A percentile compares a stretch with the other conserved stretches of the same genome.
phyloP scores from a whole-genome alignment of 2,113 vertebrate species.

The Odontophorus gujanensis region DNA sequence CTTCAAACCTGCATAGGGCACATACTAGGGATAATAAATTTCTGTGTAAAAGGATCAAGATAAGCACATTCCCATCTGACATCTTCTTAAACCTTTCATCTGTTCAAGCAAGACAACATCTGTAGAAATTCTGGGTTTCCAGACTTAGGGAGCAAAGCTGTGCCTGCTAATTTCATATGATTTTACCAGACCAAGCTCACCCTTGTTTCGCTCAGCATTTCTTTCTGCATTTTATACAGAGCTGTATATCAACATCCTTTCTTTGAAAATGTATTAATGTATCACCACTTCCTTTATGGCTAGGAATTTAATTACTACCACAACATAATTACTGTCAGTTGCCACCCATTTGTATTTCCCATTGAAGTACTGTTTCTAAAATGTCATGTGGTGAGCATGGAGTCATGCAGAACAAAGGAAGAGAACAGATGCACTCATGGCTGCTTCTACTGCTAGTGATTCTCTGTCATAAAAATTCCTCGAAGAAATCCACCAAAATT shows the following conservation, averaged over 20 bases:
- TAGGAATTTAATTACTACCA: slow-evolving; percentile 16
- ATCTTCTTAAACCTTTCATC: neutral
- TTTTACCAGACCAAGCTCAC: neutral
- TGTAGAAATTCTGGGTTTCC: neutral
- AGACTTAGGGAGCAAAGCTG: neutral
- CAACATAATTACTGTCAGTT: slow-evolving; percentile 45
- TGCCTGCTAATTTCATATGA: neutral
- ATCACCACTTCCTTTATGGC: slow-evolving; percentile 34
- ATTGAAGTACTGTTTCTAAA: neutral
- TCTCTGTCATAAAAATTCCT: neutral
- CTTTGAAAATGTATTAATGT: neutral
- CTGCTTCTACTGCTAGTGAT: neutral
- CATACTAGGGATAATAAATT: neutral
- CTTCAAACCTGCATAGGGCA: neutral
- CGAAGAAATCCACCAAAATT: neutral
- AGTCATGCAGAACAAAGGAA: slow-evolving; percentile 3
- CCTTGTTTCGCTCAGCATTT: accelerated
- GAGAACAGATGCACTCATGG: accelerated
- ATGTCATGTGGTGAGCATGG: neutral
- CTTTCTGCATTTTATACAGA: neutral
- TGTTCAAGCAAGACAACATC: neutral
- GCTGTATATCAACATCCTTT: neutral
- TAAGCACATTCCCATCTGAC: neutral
- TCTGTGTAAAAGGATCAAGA: neutral
- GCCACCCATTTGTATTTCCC: neutral